Conservation (phyloP, 2,797 vertebrate genomes). For the Fistularia tabacaria region DNA sequence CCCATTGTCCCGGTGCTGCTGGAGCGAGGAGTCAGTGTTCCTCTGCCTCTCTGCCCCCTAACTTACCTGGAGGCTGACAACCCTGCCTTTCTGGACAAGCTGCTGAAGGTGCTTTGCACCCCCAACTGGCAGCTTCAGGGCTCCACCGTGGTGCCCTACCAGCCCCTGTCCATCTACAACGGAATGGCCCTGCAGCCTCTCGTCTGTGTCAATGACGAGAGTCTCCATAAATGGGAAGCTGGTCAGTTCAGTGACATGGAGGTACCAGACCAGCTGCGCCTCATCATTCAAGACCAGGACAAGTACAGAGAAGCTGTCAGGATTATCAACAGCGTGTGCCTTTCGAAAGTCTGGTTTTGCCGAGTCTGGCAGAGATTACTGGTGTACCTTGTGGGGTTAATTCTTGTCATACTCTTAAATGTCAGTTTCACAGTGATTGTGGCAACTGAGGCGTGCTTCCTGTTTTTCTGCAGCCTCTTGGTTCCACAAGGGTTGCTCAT, state of each 20-base stretch:
- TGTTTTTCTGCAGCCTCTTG: accelerated
- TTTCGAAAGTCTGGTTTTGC: slow-evolving; percentile 30
- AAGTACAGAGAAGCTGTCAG: slow-evolving; percentile 52
- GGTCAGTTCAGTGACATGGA: slow-evolving; percentile 59
- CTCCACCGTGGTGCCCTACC: slow-evolving; percentile 51
- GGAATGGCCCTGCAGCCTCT: slow-evolving; percentile 62
- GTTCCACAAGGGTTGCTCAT: slow-evolving; percentile 1
- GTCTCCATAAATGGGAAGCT: slow-evolving; percentile 36
- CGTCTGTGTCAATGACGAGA: slow-evolving; percentile 49
- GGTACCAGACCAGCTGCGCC: slow-evolving; percentile 51
- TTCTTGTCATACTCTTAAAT: accelerated
- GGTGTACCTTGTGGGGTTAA: neutral
- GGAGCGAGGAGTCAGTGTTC: slow-evolving; percentile 49
- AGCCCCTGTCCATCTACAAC: slow-evolving; percentile 56
- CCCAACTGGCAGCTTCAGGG: slow-evolving; percentile 39
- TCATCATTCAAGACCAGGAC: slow-evolving; percentile 50
- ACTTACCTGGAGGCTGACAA: slow-evolving; percentile 63
- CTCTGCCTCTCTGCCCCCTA: slow-evolving; percentile 67
- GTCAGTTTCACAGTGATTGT: too few species aligned
- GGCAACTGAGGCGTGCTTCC: neutral
- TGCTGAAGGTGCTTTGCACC: slow-evolving; percentile 55
- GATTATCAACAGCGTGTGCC: slow-evolving; percentile 52
- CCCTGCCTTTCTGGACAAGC: slow-evolving; percentile 45
- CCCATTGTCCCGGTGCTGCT: slow-evolving; percentile 64
- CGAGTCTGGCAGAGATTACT: slow-evolving; percentile 18